Evolutionary conservation across 2,888 invertebrate genomes (phyloP), one percentile per base, ranked within the genome.

Genomic region (Agrotis segetum): DNA sequence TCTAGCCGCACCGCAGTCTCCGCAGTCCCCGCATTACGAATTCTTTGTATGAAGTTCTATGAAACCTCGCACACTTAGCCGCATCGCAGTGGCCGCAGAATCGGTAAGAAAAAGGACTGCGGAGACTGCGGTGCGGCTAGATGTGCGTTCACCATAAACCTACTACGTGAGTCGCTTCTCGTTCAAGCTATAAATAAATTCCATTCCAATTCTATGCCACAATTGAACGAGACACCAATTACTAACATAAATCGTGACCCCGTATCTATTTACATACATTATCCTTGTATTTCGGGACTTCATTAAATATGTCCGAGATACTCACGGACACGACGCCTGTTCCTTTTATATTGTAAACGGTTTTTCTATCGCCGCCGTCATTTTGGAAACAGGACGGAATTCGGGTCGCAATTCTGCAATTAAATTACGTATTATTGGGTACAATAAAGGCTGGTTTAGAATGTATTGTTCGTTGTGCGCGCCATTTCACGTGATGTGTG

Each of bases 251-350:
- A 78, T 86, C 71, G 84, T 83, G 84, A 83, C 80, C 83, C 82
- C 68, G 87, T 88, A 86, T 90, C 84, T 87, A 90, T 92, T 91
- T 89, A 86, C 89, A 91, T 91, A 88, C 67, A 89, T 91, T 91
- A 89, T 88, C 88, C 88, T 86, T 56, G 72, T 78, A 65, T 84
- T 73, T 82, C 79, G 85, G 88, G 85, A 80, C 83, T 88, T 88
- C 87, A 88, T 91, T 90, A 89, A 88, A 88, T 89, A 90, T 89
- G 87, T 85, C 84, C 83, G 77, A 86, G 85, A 73, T 85, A 83
- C 78, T 67, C 66, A 64, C 63, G 52, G 69, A 53, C 64, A 34
- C 68, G 59, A 14, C 56, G 60, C 53, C 62, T 70, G 50, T 59
- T 82, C 65, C 34, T 19, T 63, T 60, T 58, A 65, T 82, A 81